Conservation (phyloP, 2,113 vertebrate species). For the Cariama cristata region DNA sequence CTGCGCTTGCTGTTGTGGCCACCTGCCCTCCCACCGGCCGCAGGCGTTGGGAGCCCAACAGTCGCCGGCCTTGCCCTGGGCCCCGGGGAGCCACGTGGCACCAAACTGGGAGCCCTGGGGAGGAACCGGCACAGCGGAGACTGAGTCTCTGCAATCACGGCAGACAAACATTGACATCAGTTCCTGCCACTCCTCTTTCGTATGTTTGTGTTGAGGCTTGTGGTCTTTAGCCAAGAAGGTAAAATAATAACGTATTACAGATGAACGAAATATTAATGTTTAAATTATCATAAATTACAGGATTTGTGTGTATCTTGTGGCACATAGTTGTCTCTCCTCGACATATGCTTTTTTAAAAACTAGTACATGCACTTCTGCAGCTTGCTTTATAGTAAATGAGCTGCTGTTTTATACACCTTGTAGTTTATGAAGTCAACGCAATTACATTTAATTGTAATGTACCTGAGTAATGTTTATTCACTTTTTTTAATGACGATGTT, state of each 20-base stretch:
- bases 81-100: no score
- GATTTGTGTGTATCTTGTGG: no score
- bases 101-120: neutral
- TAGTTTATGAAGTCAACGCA: neutral
- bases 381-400: neutral
- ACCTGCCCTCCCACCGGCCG: neutral
- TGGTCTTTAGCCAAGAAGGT: neutral
- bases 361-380: neutral
- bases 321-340: neutral
- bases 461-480: neutral
- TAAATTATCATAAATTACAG: neutral
- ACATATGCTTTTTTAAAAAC: neutral
- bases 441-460: accelerated
- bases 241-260: neutral
- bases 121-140: no score
- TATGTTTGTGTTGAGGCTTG: neutral
- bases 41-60: neutral
- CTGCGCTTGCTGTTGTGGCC: neutral
- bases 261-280: neutral
- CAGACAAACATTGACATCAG: no score
- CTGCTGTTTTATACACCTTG: neutral
- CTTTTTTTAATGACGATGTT: neutral
- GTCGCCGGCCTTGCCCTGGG: neutral
- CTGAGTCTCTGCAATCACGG: neutral
- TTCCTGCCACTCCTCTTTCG: neutral